phyloP scores from a whole-genome alignment of 2,888 invertebrate species.

The Leptinotarsa rubiginosa region DNA sequence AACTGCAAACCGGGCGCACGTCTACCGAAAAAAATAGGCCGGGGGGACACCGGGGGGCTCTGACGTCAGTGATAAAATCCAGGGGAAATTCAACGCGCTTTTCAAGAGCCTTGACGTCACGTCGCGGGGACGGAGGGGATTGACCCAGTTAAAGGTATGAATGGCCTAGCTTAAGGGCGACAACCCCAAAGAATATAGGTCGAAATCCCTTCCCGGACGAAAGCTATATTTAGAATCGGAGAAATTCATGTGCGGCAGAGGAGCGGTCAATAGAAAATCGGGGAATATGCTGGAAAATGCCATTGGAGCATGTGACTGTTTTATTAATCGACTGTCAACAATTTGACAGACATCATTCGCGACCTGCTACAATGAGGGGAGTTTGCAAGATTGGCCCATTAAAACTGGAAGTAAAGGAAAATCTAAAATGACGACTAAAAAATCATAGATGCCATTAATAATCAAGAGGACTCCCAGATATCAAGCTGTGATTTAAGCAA shows the following conservation, averaged over 20 bases:
- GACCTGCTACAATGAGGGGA: too few relatives aligned
- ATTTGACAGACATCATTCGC: too few relatives aligned
- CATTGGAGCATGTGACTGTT: background rate
- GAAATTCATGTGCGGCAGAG: conserved; percentile 39
- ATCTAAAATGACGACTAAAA: too few relatives aligned
- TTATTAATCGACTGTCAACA: background rate
- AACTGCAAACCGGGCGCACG: conserved; percentile 7
- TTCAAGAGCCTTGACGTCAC: conserved; percentile 39
- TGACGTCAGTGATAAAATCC: conserved; percentile 31
- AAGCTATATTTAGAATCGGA: conserved; percentile 54
- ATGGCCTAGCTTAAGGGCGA: conserved; percentile 59
- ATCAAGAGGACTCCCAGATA: too few relatives aligned
- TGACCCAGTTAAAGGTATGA: conserved; percentile 56
- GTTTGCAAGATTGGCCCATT: too few relatives aligned
- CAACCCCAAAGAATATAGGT: conserved; percentile 58
- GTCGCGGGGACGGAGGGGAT: conserved; percentile 31
- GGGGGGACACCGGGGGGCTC: conserved; percentile 29
- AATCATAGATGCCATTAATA: too few relatives aligned
- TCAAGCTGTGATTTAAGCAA: too few relatives aligned
- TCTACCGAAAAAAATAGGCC: conserved; percentile 35
- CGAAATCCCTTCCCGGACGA: conserved; percentile 46
- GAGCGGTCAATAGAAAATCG: background rate
- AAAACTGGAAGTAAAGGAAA: too few relatives aligned
- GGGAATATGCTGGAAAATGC: background rate
- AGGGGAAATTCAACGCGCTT: conserved; percentile 31